phyloP scores from a whole-genome alignment of 2,888 invertebrate species.

The Lasioglossum morio region DNA sequence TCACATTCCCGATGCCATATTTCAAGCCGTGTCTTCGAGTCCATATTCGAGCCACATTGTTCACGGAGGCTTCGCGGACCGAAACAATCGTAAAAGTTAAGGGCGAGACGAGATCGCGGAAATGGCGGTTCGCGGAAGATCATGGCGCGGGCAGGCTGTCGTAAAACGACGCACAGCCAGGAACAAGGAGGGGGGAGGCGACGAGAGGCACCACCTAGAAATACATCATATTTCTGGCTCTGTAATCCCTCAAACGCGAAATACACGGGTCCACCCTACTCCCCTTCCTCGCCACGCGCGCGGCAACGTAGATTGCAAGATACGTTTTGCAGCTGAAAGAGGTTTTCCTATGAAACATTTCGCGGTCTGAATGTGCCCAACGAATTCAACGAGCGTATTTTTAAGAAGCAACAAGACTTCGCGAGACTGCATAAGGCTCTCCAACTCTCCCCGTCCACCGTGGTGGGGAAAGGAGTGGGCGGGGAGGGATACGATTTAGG shows the following conservation, averaged over 20 bases:
- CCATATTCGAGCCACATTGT: conserved; percentile 31
- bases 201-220: not conserved
- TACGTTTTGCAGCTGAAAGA: conserved; percentile 1
- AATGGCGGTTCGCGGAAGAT: conserved; percentile 26
- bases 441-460: too few relatives aligned
- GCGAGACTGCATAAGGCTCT: not conserved
- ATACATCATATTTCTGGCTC: conserved; percentile 23
- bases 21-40: conserved; percentile 12
- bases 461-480: not conserved
- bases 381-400: not conserved
- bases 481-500: not conserved
- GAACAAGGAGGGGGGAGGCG: not conserved
- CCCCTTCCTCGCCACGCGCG: not conserved
- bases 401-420: conserved; percentile 1
- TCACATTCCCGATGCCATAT: conserved; percentile 10
- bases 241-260: conserved; percentile 22
- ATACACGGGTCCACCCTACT: not conserved
- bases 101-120: conserved; percentile 2
- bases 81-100: conserved; percentile 27
- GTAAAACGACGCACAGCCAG: not conserved
- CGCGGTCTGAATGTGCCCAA: not conserved
- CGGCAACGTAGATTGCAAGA: not conserved
- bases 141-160: conserved; percentile 1
- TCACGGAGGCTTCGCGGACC: conserved; percentile 1
- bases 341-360: conserved; percentile 22